Percentiles rank a stretch among this genome's conserved stretches.
Conservation (phyloP, 2,113 vertebrate species). For the Muntiacus muntjak region DNA sequence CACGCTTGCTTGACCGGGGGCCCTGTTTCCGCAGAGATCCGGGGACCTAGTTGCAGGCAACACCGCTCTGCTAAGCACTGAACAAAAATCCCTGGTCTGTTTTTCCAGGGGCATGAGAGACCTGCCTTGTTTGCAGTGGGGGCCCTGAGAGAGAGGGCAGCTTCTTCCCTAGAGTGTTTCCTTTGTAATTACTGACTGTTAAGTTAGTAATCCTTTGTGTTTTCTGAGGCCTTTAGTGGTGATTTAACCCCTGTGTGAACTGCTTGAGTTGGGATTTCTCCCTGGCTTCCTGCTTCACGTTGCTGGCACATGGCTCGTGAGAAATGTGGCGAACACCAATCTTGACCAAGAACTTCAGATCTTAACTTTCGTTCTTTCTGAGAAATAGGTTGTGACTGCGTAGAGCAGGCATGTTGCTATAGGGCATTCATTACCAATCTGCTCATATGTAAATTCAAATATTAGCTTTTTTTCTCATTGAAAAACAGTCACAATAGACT, state of each 20-base stretch:
- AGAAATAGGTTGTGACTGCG: not conserved
- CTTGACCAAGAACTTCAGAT: not conserved
- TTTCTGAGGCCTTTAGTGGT: not conserved
- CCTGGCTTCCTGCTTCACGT: fast-evolving
- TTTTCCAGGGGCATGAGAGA: not conserved
- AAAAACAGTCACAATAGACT: not conserved
- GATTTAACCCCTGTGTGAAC: not conserved
- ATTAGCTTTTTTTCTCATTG: not conserved
- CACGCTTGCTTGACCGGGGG: not conserved
- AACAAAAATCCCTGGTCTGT: not conserved
- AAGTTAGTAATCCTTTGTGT: not conserved
- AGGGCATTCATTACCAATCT: not conserved
- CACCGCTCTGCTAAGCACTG: not conserved
- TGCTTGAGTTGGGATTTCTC: not conserved
- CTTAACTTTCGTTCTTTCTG: not conserved
- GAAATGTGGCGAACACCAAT: not conserved
- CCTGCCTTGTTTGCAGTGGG: not conserved
- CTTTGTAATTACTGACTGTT: not conserved
- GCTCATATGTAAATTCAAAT: not conserved
- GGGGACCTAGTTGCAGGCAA: fast-evolving
- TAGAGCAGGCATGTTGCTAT: not conserved
- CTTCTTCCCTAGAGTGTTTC: not conserved
- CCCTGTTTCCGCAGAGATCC: not conserved
- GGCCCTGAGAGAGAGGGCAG: too few species aligned
- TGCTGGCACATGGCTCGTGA: fast-evolving